Conservation (phyloP, 2,113 vertebrate genomes). For the Callithrix jacchus region DNA sequence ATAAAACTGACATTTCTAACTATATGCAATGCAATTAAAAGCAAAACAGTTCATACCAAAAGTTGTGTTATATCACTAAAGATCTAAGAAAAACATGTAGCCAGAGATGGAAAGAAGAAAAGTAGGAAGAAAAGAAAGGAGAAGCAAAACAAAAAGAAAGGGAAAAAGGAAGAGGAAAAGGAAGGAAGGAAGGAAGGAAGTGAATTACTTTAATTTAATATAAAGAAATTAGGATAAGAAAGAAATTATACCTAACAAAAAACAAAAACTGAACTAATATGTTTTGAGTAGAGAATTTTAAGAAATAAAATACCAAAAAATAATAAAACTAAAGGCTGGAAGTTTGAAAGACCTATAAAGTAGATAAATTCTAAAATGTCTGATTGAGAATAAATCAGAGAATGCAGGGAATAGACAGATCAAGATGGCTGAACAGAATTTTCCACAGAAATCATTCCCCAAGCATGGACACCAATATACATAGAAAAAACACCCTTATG, state of each 20-base stretch:
- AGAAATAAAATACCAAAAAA: neutral
- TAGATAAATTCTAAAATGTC: neutral
- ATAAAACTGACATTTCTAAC: neutral
- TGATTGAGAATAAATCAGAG: neutral
- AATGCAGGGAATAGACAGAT: neutral
- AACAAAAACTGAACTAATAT: neutral
- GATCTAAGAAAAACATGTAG: neutral
- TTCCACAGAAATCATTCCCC: too few species aligned
- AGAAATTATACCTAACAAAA: neutral
- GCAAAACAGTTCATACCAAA: neutral
- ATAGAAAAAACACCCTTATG: too few species aligned
- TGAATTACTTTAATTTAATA: neutral
- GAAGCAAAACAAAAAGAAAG: neutral
- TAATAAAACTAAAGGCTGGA: neutral
- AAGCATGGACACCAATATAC: too few species aligned
- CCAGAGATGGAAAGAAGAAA: neutral
- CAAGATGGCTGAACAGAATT: too few species aligned
- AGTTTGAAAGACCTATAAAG: neutral
- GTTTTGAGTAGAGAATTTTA: neutral
- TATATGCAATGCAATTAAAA: neutral
- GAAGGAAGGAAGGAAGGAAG: fast-evolving
- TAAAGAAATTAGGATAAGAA: neutral
- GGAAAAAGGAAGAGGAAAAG: neutral
- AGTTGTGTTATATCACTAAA: neutral
- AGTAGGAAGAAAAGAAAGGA: neutral